phyloP scores from a whole-genome alignment of 30 jellyfish, hydroid and myxozoan species.

The Aurelia sp. region DNA sequence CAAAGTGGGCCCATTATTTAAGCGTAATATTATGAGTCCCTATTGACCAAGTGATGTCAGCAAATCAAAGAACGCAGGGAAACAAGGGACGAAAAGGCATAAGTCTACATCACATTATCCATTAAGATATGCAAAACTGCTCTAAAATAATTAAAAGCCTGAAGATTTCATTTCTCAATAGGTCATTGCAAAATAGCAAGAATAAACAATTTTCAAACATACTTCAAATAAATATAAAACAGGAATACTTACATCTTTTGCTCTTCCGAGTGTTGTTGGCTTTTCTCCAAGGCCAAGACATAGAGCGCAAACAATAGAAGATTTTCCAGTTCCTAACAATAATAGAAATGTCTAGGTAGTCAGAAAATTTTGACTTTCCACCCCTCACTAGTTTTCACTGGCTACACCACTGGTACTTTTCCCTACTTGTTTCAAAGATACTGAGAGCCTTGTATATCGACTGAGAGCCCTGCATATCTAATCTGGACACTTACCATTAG shows the following conservation, averaged over 20 bases:
- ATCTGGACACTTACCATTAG: conserved; percentile 78
- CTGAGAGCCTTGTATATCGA: background rate
- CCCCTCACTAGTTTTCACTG: background rate
- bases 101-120: too few relatives aligned
- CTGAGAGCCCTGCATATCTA: background rate
- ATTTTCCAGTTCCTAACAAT: conserved; percentile 93
- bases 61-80: too few relatives aligned
- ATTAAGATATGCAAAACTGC: too few relatives aligned
- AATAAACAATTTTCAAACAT: background rate
- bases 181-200: background rate
- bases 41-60: too few relatives aligned
- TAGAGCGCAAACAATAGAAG: conserved; percentile 97
- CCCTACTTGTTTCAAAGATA: background rate
- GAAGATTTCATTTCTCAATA: too few relatives aligned
- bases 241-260: conserved; percentile 75
- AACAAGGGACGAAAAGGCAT: too few relatives aligned
- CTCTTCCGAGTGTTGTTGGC: conserved; percentile 85
- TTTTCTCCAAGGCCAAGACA: conserved; percentile 98
- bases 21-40: too few relatives aligned
- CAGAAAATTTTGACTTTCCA: too few relatives aligned
- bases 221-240: background rate
- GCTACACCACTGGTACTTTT: background rate
- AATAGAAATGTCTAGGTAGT: background rate
- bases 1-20: too few relatives aligned
- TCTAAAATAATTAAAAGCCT: too few relatives aligned